Evolutionary conservation across 2,888 invertebrate genomes (phyloP).

Genomic region (Platerodrilus igneus): DNA sequence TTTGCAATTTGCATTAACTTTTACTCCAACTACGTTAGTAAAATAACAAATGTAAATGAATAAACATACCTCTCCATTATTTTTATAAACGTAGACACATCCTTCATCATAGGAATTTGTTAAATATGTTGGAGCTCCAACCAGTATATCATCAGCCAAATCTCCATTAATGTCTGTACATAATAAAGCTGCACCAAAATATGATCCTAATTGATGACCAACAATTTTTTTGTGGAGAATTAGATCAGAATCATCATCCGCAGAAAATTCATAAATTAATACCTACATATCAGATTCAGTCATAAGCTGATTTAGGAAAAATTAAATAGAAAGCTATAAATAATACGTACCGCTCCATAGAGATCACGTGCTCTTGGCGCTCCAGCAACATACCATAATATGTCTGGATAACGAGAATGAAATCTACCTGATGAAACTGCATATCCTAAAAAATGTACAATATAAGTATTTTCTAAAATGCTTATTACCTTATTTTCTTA

Average conservation of each 20-base stretch:
- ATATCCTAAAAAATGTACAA: slow-evolving; percentile 44
- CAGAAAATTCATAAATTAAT: slow-evolving; percentile 23
- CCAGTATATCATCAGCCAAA: slow-evolving; percentile 57
- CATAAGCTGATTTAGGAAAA: not conserved
- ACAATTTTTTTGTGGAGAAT: slow-evolving; percentile 33
- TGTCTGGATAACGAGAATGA: slow-evolving; percentile 36
- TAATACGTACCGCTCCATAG: slow-evolving; percentile 35
- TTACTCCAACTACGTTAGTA: not conserved
- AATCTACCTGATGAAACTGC: slow-evolving; percentile 52
- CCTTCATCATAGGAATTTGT: slow-evolving; percentile 53
- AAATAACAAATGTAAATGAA: no score
- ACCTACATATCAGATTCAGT: slow-evolving; percentile 20
- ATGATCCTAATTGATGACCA: slow-evolving; percentile 57
- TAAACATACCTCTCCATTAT: slow-evolving; percentile 40
- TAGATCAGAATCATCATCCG: slow-evolving; percentile 14
- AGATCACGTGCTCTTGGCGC: slow-evolving; percentile 50
- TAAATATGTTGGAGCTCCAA: slow-evolving; percentile 56
- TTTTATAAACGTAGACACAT: slow-evolving; percentile 55
- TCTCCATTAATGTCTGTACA: slow-evolving; percentile 61
- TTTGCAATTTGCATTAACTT: no score
- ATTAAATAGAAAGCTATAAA: no score
- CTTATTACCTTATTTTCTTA: slow-evolving; percentile 7
- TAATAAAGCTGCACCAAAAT: slow-evolving; percentile 61
- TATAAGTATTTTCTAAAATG: no score
- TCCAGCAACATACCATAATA: slow-evolving; percentile 51